These are phyloP conservation scores for Microcebus lehilahytsara DNA, from an alignment of 2,113 vertebrate genomes.

Conservation along the genomic window DNA sequence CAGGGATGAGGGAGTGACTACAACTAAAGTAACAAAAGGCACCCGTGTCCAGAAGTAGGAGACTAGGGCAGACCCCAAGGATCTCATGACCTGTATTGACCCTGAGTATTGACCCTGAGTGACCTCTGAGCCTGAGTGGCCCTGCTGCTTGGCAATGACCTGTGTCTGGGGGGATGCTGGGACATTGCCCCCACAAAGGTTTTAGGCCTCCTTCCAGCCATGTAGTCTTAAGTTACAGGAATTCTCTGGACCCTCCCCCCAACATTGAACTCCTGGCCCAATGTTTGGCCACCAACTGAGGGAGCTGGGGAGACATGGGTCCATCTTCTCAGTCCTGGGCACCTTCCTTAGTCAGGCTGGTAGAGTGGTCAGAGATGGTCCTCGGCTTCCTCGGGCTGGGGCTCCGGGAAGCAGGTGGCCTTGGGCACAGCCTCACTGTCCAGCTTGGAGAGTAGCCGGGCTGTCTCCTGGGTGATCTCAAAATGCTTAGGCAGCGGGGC, in stretches of 20 bases:
- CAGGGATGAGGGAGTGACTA: not conserved
- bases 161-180: not conserved
- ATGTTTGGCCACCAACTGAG: not conserved
- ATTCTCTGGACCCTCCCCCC: not conserved
- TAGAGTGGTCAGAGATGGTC: constrained; percentile 60
- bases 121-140: not conserved
- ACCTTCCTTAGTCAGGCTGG: not conserved
- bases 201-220: not conserved
- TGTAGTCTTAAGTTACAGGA: not conserved
- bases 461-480: constrained; percentile 81
- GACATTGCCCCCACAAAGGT: not conserved
- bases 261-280: not conserved
- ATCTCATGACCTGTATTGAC: not conserved
- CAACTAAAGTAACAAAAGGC: not conserved
- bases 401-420: not conserved
- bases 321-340: not conserved
- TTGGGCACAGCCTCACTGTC: not conserved
- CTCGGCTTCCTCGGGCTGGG: constrained; percentile 41
- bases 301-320: not conserved
- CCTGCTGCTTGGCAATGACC: not conserved
- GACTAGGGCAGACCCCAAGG: not conserved
- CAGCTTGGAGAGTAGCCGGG: constrained; percentile 77
- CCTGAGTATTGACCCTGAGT: constrained; percentile 25
- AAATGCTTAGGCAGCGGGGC: constrained; percentile 70
- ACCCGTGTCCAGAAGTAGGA: not conserved